Percentiles rank a stretch among this genome's conserved stretches.
Conservation (phyloP, 2,797 vertebrate species). For the Xiphorhynchus erythropygius region DNA sequence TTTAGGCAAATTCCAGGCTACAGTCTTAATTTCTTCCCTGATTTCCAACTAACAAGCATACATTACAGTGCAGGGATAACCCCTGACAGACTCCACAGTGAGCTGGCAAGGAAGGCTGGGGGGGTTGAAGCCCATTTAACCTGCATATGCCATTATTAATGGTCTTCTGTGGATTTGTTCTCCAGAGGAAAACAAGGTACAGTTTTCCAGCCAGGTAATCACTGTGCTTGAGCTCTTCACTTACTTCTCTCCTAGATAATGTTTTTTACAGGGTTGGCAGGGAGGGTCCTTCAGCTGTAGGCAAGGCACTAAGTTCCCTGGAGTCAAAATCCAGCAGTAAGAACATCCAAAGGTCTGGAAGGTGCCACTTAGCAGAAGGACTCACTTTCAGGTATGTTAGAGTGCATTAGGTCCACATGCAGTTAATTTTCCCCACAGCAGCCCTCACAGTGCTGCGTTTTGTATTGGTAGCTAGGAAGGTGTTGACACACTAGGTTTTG, state of each 20-base stretch:
- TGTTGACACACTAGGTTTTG: background rate
- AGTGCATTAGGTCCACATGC: rapidly evolving
- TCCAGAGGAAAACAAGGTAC: background rate
- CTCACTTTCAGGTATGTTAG: background rate
- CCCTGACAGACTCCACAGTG: background rate
- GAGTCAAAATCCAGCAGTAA: background rate
- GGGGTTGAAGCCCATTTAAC: background rate
- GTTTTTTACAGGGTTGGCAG: background rate
- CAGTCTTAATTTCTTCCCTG: background rate
- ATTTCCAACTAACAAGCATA: background rate
- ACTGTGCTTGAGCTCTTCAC: background rate
- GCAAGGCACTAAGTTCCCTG: background rate
- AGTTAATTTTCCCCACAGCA: background rate
- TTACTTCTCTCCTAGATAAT: background rate
- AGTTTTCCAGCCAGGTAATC: background rate
- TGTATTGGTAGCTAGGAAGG: background rate
- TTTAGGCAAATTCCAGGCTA: background rate
- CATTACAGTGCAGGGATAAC: background rate
- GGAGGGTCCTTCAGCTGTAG: background rate
- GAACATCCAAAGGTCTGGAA: background rate
- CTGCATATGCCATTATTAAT: background rate
- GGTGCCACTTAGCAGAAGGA: rapidly evolving
- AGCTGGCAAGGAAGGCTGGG: background rate
- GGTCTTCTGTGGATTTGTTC: background rate
- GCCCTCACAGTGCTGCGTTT: background rate